Base-by-base conservation (phyloP, 2,888 invertebrate genomes). In the Drosophila suboccidentalis region DNA sequence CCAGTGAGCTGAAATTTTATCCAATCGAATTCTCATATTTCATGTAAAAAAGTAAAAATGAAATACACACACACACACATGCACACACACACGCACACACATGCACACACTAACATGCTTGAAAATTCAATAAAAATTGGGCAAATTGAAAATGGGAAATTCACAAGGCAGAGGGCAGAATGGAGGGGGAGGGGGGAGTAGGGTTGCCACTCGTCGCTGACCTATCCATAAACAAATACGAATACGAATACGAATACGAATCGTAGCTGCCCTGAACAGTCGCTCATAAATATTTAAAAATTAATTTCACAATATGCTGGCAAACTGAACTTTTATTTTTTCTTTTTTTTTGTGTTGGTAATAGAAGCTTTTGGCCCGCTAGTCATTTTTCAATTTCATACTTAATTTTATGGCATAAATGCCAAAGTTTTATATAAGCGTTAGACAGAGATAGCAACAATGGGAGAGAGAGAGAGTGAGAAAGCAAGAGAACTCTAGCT, bases 231-330 rank as follows among this genome's bases (percentile, higher is more conserved):
- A 79, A 75, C 77, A 68, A 84, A 86, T 80, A 75, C 44, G 61
- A 63, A 67, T 64, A 26, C 22, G 22, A 22, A 22, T 22, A 22
- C 26, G 26, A 26, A 86, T 80, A 75, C 44, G 61, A 63, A 67
- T 64, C 58, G 46, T 15, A 32, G 66, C 72, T 75, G 75, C 69
- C 62, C 55, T 47, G 51, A 67, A 72, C 69, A 80, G 50, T 76
- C 4, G 62, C 80, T 86, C 88, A 91, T 90, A 90, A 90, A 90
- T 90, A 90, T 90, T 90, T 90, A 91, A 91, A 91, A 90, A 91
- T 91, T 91, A 91, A 90, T 90, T 90, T 91, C 89, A 85, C 80
- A 87, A 87, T 90, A 84, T 81, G 79, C 75, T 73, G 63, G 55
- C 68, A 50, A 70, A 50, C 54, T 49, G 65, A 53, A 29, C 32